Percentiles rank a stretch among this genome's conserved stretches.
phyloP scores from a whole-genome alignment of 2,113 vertebrate genomes.

The Petroica traversi region DNA sequence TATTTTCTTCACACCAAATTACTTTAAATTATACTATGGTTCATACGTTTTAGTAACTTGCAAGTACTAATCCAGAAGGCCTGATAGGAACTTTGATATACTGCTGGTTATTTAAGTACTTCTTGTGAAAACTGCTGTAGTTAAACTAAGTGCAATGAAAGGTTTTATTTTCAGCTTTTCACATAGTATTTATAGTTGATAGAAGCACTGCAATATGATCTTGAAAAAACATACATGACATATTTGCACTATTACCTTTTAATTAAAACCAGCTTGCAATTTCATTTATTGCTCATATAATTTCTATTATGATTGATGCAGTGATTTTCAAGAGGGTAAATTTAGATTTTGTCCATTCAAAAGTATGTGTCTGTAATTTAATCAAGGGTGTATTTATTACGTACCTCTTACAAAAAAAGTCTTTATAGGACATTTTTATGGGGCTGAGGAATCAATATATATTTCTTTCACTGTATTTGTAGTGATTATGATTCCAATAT shows the following conservation, averaged over 20 bases:
- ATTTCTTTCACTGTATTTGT: not conserved
- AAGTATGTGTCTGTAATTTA: not conserved
- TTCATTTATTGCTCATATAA: not conserved
- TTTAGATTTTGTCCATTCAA: not conserved
- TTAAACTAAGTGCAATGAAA: not conserved
- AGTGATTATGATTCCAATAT: not conserved
- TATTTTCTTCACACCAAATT: not conserved
- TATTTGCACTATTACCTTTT: not conserved
- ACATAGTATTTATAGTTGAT: not conserved
- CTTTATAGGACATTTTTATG: not conserved
- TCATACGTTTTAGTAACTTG: not conserved
- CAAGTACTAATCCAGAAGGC: not conserved
- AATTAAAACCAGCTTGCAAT: conserved; percentile 6
- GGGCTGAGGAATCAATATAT: not conserved
- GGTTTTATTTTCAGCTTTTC: not conserved
- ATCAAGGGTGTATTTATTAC: not conserved
- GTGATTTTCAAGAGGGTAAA: not conserved
- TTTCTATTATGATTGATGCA: not conserved
- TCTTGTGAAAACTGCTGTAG: not conserved
- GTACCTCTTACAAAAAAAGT: not conserved
- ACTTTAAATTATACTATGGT: not conserved
- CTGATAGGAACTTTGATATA: not conserved
- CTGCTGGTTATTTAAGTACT: not conserved
- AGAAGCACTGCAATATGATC: not conserved
- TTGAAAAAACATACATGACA: not conserved